A percentile compares a stretch with the other conserved stretches of the same genome.
Conservation (phyloP, 2,797 vertebrate species). For the Onychomys leucogaster region DNA sequence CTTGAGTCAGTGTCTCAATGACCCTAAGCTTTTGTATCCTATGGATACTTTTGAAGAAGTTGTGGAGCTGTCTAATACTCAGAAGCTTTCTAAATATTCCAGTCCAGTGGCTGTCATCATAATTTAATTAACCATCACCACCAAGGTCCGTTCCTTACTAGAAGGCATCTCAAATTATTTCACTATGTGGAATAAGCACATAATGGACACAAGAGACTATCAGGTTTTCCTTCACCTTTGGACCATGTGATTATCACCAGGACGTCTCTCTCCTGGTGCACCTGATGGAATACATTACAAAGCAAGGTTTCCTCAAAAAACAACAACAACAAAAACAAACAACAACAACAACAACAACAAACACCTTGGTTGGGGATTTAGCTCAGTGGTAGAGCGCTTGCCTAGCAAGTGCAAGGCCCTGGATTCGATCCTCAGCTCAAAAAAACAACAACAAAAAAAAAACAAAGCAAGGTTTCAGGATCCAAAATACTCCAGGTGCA, state of each 20-base stretch:
- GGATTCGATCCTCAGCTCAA: no score
- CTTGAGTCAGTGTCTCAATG: slow-evolving; percentile 96
- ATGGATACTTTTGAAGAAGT: slow-evolving; percentile 98
- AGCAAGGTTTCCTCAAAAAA: slow-evolving; percentile 99
- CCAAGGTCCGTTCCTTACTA: slow-evolving; percentile 95
- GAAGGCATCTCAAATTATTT: slow-evolving; percentile 98
- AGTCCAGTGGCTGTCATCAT: slow-evolving; percentile 99
- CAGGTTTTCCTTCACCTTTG: slow-evolving; percentile 99
- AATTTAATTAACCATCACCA: slow-evolving; percentile 97
- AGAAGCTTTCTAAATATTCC: slow-evolving; percentile 99
- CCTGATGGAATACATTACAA: slow-evolving; percentile 99
- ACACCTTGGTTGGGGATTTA: no score
- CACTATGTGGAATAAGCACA: slow-evolving; percentile 99
- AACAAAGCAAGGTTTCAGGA: slow-evolving; percentile 98
- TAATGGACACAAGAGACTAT: slow-evolving; percentile 99
- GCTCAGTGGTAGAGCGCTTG: no score
- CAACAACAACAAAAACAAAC: no score
- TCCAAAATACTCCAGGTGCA: slow-evolving; percentile 97
- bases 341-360: no score
- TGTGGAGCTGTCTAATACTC: slow-evolving; percentile 97
- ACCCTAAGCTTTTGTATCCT: slow-evolving; percentile 97
- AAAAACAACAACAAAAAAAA: no score
- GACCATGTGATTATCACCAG: slow-evolving; percentile 99
- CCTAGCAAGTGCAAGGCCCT: no score
- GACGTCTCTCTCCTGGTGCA: slow-evolving; percentile 97